Base-by-base conservation (phyloP, 2,113 vertebrate genomes). In the Hemibagrus wyckioides region DNA sequence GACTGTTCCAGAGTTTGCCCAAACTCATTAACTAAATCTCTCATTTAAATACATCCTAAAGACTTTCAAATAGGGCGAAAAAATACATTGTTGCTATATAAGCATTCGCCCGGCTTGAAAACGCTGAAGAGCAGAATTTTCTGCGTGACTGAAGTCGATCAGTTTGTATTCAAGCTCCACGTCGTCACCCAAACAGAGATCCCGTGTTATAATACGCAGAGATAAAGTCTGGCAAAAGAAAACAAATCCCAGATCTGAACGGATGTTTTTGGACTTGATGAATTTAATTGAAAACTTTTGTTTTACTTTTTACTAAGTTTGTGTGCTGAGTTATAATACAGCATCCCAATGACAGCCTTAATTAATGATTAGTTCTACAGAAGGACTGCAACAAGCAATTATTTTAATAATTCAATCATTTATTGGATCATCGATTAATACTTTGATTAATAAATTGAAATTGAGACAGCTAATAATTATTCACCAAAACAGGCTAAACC, bases 1-100 rank as follows among this genome's bases (percentile, higher is more conserved):
- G 97, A 97, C 97, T 97, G 98, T 99, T 99, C 97, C 97, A 97
- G 96, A 97, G 96, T 97, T 97, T 99, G 97, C 97, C 97, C 97
- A 98, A 98, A 99, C 97, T 98, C 97, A 98, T 99, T 98, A 98
- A 97, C 97, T 97, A 96, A 95, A 94, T 95, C 96, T 97, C 95
- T 95, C 96, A 97, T 97, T 97, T 97, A 97, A 97, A 98, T 94
- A 97, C 96, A 96, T 96, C 95, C 96, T 95, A 96, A 97, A 97
- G 96, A 96, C 96, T 96, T 97, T 96, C 95, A 96, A 97, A 96
- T 96, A 96, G n/a, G 69, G 56, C 10, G 10, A 96, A 88, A 95
- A 96, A 96, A 95, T 94, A 96, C 95, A 95, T 96, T 97, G 95
- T 94, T 96, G 96, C 95, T 93, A 95, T 94, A 95, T 96, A 96